A percentile compares a stretch with the other conserved stretches of the same genome.
Evolutionary conservation across 2,797 vertebrate genomes (phyloP).

Genomic region (Sylvia borin): DNA sequence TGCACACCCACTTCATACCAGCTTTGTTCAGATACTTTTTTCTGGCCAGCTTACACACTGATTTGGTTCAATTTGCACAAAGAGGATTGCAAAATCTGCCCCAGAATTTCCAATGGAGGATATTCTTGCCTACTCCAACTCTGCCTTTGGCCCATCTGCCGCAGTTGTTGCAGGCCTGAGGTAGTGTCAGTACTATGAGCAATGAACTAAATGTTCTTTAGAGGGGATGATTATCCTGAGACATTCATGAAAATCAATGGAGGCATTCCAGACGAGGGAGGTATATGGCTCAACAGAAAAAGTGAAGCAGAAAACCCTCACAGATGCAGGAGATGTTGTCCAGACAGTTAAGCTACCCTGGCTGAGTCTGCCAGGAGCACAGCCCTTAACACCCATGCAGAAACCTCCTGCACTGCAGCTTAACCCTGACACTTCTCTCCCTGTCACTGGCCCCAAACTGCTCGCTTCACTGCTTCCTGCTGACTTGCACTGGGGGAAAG

Average conservation of each 20-base stretch:
- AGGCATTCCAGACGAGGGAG: background rate
- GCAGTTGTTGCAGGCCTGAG: background rate
- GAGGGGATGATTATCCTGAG: background rate
- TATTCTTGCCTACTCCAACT: background rate
- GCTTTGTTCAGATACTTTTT: background rate
- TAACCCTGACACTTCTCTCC: background rate
- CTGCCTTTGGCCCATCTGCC: background rate
- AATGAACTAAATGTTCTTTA: background rate
- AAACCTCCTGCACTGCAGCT: background rate
- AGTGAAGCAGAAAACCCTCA: background rate
- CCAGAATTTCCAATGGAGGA: background rate
- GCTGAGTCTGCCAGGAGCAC: background rate
- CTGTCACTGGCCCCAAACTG: background rate
- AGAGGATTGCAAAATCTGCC: background rate
- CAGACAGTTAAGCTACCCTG: background rate
- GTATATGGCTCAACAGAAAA: background rate
- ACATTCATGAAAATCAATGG: background rate
- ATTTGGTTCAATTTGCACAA: background rate
- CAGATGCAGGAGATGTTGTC: background rate
- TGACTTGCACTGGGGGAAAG: background rate
- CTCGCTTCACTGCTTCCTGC: background rate
- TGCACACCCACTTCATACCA: background rate
- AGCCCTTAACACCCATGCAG: background rate
- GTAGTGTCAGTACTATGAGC: background rate
- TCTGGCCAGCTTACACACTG: background rate